phyloP scores from a whole-genome alignment of 2,888 invertebrate genomes.

The Habroteleia sp. region DNA sequence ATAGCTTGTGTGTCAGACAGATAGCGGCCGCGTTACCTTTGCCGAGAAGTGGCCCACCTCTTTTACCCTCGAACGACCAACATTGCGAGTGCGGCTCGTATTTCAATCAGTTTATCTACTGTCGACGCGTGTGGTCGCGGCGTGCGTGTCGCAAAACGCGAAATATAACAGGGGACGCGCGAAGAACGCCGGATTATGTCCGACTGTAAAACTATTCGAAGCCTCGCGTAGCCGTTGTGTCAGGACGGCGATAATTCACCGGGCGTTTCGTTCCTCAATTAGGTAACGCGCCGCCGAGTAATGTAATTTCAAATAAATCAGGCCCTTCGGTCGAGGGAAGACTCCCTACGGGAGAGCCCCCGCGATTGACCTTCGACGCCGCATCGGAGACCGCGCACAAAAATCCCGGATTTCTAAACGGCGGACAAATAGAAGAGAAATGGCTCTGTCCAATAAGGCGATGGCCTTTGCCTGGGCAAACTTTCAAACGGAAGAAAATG shows the following conservation, averaged over 20 bases:
- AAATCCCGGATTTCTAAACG: conserved; percentile 17
- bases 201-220: conserved; percentile 72
- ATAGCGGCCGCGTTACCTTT: conserved; percentile 49
- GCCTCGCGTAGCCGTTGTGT: conserved; percentile 60
- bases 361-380: conserved; percentile 59
- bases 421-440: conserved; percentile 5
- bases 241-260: conserved; percentile 77
- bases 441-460: background rate
- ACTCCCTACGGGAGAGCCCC: conserved; percentile 68
- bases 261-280: conserved; percentile 78
- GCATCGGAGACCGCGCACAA: conserved; percentile 21
- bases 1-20: conserved; percentile 28
- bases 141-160: conserved; percentile 72
- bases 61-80: conserved; percentile 52
- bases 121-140: conserved; percentile 80
- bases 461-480: background rate
- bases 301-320: conserved; percentile 79
- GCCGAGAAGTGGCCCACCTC: conserved; percentile 51
- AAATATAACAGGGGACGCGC: conserved; percentile 58
- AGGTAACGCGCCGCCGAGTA: conserved; percentile 74
- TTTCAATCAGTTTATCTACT: conserved; percentile 81
- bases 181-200: conserved; percentile 59
- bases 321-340: conserved; percentile 67
- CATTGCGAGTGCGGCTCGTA: conserved; percentile 74
- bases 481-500: background rate